Base-by-base conservation (phyloP, 2,113 vertebrate genomes). In the Crotalus viridis region DNA sequence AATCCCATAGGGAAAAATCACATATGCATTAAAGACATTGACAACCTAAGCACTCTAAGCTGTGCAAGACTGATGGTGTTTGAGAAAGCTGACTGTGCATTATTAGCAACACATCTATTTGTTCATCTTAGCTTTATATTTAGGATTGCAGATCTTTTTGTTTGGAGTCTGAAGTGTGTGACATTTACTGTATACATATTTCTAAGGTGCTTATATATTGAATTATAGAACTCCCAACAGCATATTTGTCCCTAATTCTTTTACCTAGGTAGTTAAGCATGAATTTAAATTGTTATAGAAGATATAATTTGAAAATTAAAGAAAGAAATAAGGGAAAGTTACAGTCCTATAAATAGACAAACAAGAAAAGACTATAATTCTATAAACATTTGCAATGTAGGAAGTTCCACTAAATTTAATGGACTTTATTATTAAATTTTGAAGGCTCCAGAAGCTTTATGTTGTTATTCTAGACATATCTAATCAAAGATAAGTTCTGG, bases 231-330 rank as follows among this genome's bases (percentile, higher is more conserved):
- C 26, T 93, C 54, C 93, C 85, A 64, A 33, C 52, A 7, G 33
- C 88, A 92, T 51, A 81, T 85, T 93, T 48, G 57, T 26, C 24
- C 0, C 55, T 1, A 57, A 56, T 61, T 43, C 1, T 24, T 59
- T 43, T 28, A 43, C 26, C 17, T 0, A 0, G 59, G 4, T 7
- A 22, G 90, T 95, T 94, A 89, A 90, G 0, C 90, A 21, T 57
- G 85, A 48, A 21, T 22, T 55, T 90, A 24, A 88, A 89, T 85
- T 92, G 33, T 87, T 94, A 92, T 90, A 93, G 5, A 94, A 95
- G 7, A 7, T 8, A 93, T 89, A 89, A 2, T 81, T 0, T 61
- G 1, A 10, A 92, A 2, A 15, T 1, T 91, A 19, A 93, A n/a
- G 3, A 57, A 10, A 87, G 12, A 51, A 87, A 51, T n/a, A 2